A percentile compares a stretch with the other conserved stretches of the same genome.
phyloP scores from a whole-genome alignment of 2,888 invertebrate species.

The Alcis repandata region DNA sequence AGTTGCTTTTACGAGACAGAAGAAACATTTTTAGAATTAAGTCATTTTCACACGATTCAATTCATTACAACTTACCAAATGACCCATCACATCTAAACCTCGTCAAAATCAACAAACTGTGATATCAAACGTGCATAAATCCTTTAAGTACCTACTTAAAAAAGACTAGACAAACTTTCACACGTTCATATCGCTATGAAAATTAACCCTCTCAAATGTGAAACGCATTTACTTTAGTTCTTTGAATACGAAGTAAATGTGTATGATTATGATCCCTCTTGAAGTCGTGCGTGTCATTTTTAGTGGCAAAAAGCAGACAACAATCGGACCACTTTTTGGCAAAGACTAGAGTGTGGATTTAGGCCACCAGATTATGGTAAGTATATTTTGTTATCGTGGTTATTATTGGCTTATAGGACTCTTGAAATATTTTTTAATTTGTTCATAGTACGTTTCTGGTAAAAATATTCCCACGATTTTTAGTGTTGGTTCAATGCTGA shows the following conservation, averaged over 20 bases:
- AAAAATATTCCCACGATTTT: slow-evolving; percentile 32
- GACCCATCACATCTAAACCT: slow-evolving; percentile 1
- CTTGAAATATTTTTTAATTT: too few relatives aligned
- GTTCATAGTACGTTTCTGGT: background rate
- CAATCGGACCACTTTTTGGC: slow-evolving; percentile 40
- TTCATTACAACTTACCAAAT: slow-evolving; percentile 3
- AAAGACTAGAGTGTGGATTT: slow-evolving; percentile 60
- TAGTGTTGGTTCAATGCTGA: too few relatives aligned
- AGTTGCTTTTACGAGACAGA: background rate
- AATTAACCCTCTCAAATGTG: slow-evolving; percentile 58
- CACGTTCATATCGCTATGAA: slow-evolving; percentile 44
- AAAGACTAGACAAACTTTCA: slow-evolving; percentile 46
- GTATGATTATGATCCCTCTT: slow-evolving; percentile 76
- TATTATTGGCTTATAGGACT: background rate
- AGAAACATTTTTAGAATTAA: background rate
- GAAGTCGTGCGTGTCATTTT: slow-evolving; percentile 70
- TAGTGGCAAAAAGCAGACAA: slow-evolving; percentile 51
- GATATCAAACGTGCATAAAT: slow-evolving; percentile 1
- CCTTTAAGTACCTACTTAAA: slow-evolving; percentile 30
- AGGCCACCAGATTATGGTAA: slow-evolving; percentile 53
- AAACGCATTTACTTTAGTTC: slow-evolving; percentile 50
- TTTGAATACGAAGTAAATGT: slow-evolving; percentile 62
- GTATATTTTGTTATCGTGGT: slow-evolving; percentile 31
- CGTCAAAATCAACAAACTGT: slow-evolving; percentile 23
- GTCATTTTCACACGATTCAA: slow-evolving; percentile 1